Evolutionary conservation across 1,140 invertebrate genomes (phyloP).

Genomic region (Colletes latitarsis): DNA sequence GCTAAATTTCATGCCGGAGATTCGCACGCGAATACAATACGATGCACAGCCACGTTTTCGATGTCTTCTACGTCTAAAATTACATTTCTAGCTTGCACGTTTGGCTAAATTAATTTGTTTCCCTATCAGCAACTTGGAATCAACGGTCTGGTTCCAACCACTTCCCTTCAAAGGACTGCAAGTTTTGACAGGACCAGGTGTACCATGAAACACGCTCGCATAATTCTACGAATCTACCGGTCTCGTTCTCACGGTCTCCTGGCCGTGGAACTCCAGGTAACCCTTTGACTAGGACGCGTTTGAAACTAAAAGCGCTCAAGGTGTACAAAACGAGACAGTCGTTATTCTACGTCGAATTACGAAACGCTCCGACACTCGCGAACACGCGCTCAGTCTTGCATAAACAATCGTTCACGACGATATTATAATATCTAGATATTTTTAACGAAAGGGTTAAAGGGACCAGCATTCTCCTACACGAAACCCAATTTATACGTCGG

Average conservation of each 20-base stretch:
- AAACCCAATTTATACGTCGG: not conserved
- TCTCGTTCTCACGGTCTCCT: not conserved
- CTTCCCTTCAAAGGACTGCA: not conserved
- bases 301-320: not conserved
- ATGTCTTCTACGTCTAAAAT: not conserved
- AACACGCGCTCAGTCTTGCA: no score
- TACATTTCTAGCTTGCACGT: not conserved
- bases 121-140: not conserved
- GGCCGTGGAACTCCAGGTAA: not conserved
- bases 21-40: not conserved
- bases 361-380: not conserved
- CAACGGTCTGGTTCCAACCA: not conserved
- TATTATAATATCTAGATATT: no score
- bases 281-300: no score
- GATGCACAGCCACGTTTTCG: no score
- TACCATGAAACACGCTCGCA: not conserved
- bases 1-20: not conserved
- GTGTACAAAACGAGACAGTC: not conserved
- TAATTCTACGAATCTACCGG: not conserved
- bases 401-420: no score
- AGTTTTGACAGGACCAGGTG: not conserved
- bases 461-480: not conserved
- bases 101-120: not conserved
- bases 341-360: not conserved
- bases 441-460: not conserved